Percentiles rank a stretch among this genome's conserved stretches.
phyloP scores from a whole-genome alignment of 2,797 vertebrate genomes.

The Rhincodon typus region DNA sequence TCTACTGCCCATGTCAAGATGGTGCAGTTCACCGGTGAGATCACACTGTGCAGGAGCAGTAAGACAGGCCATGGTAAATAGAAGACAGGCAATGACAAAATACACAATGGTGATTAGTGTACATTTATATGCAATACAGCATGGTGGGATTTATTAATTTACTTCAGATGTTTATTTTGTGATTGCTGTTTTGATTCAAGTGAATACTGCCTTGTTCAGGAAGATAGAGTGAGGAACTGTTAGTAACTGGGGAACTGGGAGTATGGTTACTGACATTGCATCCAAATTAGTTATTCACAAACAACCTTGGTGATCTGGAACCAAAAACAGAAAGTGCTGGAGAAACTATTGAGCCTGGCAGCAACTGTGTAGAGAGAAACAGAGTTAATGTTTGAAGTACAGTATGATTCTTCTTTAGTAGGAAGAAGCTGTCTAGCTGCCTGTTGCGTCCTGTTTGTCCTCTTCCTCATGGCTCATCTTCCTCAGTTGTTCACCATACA shows the following conservation, averaged over 20 bases:
- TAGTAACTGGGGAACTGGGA: not conserved
- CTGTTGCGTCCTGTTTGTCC: too few species aligned
- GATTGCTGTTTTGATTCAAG: not conserved
- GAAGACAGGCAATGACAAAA: not conserved
- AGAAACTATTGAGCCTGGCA: too few species aligned
- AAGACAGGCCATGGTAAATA: not conserved
- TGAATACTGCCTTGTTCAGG: not conserved
- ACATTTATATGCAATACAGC: not conserved
- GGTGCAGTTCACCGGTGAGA: not conserved
- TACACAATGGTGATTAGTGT: not conserved
- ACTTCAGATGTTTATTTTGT: not conserved
- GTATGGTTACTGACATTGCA: not conserved
- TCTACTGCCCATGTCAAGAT: not conserved
- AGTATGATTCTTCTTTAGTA: too few species aligned
- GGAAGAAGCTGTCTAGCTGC: too few species aligned
- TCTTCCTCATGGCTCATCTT: too few species aligned
- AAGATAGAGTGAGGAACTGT: not conserved
- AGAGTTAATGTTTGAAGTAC: too few species aligned
- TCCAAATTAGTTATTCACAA: too few species aligned
- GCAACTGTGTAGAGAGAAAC: too few species aligned
- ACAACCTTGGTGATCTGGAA: too few species aligned
- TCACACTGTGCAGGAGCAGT: not conserved
- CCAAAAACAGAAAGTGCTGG: too few species aligned
- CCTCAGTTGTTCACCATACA: too few species aligned
- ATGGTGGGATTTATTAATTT: not conserved